Evolutionary conservation across 2,113 vertebrate species (phyloP).

Genomic region (Megaceryle torquata): DNA sequence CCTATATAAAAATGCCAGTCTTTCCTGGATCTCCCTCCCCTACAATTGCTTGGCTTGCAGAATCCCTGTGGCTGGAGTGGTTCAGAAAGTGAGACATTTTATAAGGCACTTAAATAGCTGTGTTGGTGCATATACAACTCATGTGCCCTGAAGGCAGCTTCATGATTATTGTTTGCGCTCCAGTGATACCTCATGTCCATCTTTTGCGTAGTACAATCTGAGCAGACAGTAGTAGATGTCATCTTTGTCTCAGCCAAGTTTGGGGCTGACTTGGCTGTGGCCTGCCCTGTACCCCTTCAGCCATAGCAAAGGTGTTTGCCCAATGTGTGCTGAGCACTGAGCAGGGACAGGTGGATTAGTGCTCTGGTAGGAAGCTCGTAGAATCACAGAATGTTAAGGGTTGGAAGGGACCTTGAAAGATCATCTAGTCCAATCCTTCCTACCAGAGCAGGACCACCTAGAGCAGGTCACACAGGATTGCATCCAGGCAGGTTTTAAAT

Average conservation of each 20-base stretch:
- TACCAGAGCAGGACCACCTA: too few species aligned
- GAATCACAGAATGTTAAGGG: too few species aligned
- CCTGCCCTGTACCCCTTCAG: background rate
- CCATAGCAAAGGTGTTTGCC: background rate
- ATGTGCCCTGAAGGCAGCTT: conserved; percentile 7
- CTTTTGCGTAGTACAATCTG: background rate
- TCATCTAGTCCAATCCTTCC: too few species aligned
- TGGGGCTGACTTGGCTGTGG: background rate
- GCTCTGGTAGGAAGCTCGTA: background rate
- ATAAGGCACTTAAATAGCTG: background rate
- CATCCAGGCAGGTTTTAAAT: too few species aligned
- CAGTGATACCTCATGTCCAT: background rate
- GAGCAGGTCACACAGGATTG: too few species aligned
- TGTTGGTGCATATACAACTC: background rate
- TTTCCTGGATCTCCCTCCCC: conserved; percentile 20
- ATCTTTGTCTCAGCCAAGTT: background rate
- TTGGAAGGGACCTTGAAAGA: too few species aligned
- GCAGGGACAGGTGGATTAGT: background rate
- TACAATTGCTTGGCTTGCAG: conserved; percentile 56
- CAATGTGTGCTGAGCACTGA: background rate
- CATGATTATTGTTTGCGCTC: background rate
- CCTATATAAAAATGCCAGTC: conserved; percentile 49
- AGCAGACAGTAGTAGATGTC: background rate
- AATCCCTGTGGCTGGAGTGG: background rate
- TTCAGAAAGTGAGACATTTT: conserved; percentile 47